Base-by-base conservation (phyloP, 2,888 invertebrate species). In the Furcula furcula region DNA sequence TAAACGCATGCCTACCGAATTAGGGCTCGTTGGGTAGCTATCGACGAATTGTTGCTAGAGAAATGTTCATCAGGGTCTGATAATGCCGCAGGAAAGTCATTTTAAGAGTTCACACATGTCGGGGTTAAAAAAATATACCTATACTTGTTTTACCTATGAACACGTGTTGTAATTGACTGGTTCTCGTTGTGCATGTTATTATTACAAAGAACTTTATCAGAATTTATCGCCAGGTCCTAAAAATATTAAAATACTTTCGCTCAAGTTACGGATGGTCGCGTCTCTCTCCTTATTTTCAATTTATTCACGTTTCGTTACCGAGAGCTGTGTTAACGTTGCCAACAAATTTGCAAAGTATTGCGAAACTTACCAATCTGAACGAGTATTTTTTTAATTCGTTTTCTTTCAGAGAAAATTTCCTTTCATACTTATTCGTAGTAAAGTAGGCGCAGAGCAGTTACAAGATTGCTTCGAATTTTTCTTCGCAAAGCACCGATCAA, bases 231-330 rank as follows among this genome's bases (percentile, higher is more conserved):
- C 39, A 31, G 37, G 39, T 55, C 41, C 42, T 29, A 47, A 50
- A 47, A 53, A 56, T 56, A 56, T 47, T 50, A 57, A 56, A 53
- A 55, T 55, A 37, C 57, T 52, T 60, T 50, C 47, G 47, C 40
- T 48, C 46, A 59, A 57, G 53, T 55, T 58, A 50, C 54, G 53
- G 59, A 56, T 59, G 57, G 56, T 52, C 56, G 53, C 55, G 55
- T 64, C 58, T 54, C 55, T 55, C 62, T 65, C 56, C 60, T 55
- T 54, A 55, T 67, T 66, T 59, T 55, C 53, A 67, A 67, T 69
- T 71, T 70, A 72, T 71, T 68, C 70, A 64, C 63, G 61, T 67
- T 62, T 56, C 58, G 58, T 58, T 67, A 58, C 59, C 50, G 50
- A 60, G 61, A 64, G 57, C 57, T 54, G 50, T 64, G 61, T 64